These are phyloP conservation scores for Cataglyphis cursor DNA, from an alignment of 2,888 invertebrate genomes.

Conservation along the genomic window DNA sequence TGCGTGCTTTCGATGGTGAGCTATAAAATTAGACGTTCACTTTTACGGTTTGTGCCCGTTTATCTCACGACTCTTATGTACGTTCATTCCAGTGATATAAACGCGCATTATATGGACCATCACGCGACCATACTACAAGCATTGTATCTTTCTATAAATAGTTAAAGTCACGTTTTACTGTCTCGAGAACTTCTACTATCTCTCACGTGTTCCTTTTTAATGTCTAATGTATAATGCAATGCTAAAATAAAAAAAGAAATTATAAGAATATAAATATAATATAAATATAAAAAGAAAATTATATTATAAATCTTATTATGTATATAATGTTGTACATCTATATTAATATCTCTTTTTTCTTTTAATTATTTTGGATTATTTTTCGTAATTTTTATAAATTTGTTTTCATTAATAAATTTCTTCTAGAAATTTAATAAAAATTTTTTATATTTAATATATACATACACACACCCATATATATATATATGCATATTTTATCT, in stretches of 20 bases:
- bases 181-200: neutral
- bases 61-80: neutral
- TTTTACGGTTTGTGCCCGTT: neutral
- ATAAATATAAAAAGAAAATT: no score
- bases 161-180: neutral
- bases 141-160: neutral
- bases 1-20: neutral
- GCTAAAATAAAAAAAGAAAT: neutral
- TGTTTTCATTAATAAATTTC: neutral
- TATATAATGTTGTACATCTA: neutral
- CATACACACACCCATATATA: neutral
- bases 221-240: neutral
- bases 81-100: neutral
- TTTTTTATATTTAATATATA: neutral
- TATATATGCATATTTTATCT: neutral
- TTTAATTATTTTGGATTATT: neutral
- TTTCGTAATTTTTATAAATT: neutral
- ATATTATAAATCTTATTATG: neutral
- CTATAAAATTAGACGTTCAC: conserved; percentile 4
- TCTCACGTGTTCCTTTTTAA: neutral
- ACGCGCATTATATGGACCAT: conserved; percentile 8
- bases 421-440: neutral
- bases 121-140: conserved; percentile 7
- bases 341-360: neutral
- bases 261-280: no score